Base-by-base conservation (phyloP, 2,797 vertebrate species). In the Podarcis siculus region DNA sequence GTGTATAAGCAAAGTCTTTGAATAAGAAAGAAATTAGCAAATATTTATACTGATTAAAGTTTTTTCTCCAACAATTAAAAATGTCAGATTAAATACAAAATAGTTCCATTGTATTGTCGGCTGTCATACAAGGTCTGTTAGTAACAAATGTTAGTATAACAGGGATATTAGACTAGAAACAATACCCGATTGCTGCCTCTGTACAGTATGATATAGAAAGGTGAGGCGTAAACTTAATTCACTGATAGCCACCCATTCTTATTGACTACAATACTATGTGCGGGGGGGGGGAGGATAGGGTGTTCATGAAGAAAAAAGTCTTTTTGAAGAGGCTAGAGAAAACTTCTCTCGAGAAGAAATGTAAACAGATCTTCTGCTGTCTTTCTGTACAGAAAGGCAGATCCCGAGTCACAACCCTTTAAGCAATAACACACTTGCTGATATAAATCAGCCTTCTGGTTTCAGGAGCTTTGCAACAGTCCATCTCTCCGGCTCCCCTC, bases 321-420 rank as follows among this genome's bases (percentile, higher is more conserved):
- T 79, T 73, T 92, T 89, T 91, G 87, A 92, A 83, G 1, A 93
- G 86, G 91, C 39, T 64, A 3, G 82, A 0, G 79, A 90, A 91
- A 91, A 91, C 93, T 90, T 91, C 77, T 89, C 87, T 83, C 32
- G 10, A 90, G 94, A 93, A 83, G 37, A 89, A 82, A 73, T 90
- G 82, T 80, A 8, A 86, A 7, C 79, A 83, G 79, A 83, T 87
- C 35, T 10, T 23, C 55, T 64, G 49, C 58, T 73, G 19, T 25
- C 71, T 37, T 86, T 90, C 88, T 58, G 93, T 84, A 66, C 37
- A 64, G 86, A 89, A 80, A 89, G 76, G 84, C 86, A 89, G 91
- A 85, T 93, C 94, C n/a, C 10, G 30, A 42, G 42, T 21, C 91
- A 89, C 87, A 90, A 86, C 86, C 92, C 93, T 58, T 83, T 86